A percentile compares a stretch with the other conserved stretches of the same genome.
phyloP scores from a whole-genome alignment of 2,113 vertebrate species.

The Bos indicus region DNA sequence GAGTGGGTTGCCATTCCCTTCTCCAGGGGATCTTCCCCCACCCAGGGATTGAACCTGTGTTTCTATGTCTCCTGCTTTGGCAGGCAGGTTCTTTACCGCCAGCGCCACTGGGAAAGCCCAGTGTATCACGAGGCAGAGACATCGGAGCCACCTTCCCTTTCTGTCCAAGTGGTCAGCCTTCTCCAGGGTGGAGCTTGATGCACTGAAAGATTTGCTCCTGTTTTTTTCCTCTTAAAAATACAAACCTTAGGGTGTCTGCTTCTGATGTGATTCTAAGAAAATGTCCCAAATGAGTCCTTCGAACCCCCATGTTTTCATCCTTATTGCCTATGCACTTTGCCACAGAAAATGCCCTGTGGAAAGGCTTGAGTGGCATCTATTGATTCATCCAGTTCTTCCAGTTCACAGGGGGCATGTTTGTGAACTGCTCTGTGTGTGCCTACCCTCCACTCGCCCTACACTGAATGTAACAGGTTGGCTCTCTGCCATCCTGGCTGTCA shows the following conservation, averaged over 20 bases:
- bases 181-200: background rate
- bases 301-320: background rate
- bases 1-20: background rate
- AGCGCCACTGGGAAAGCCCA: background rate
- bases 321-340: background rate
- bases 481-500: background rate
- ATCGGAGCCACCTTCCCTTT: background rate
- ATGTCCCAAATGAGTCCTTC: background rate
- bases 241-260: background rate
- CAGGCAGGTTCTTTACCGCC: background rate
- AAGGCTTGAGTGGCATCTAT: background rate
- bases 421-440: background rate
- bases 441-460: rapidly evolving
- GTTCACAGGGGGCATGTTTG: background rate
- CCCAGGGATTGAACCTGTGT: background rate
- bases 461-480: background rate
- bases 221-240: background rate
- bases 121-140: background rate
- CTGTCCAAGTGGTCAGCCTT: background rate
- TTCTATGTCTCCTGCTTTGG: background rate
- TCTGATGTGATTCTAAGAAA: background rate
- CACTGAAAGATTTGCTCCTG: background rate
- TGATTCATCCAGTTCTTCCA: background rate
- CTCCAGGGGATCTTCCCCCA: background rate
- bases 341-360: background rate